A percentile compares a stretch with the other conserved stretches of the same genome.
phyloP scores from a whole-genome alignment of 2,888 invertebrate genomes.

The Andrena camellia region DNA sequence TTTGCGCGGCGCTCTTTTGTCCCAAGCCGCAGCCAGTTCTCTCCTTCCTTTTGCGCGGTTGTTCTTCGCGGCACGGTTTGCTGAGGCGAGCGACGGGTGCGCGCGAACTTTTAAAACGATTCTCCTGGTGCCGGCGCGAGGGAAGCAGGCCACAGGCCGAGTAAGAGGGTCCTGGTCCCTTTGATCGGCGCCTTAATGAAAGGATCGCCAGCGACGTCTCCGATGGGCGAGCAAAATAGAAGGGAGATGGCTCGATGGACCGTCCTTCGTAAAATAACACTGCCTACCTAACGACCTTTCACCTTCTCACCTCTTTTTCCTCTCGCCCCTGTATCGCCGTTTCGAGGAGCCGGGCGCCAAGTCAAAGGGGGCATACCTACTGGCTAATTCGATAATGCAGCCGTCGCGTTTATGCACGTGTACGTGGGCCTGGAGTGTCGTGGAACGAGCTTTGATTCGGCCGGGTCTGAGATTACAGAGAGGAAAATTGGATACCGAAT shows the following conservation, averaged over 20 bases:
- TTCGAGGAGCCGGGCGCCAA: slow-evolving; percentile 37
- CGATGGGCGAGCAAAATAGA: slow-evolving; percentile 42
- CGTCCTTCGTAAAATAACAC: slow-evolving; percentile 68
- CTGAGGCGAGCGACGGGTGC: slow-evolving; percentile 3
- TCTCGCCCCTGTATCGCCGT: slow-evolving; percentile 36
- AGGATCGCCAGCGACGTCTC: slow-evolving; percentile 61
- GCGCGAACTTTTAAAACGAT: slow-evolving; percentile 52
- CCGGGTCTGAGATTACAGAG: slow-evolving; percentile 75
- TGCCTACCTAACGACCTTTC: slow-evolving; percentile 61
- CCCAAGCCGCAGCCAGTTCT: neutral
- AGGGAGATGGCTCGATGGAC: slow-evolving; percentile 39
- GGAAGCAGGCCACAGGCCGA: slow-evolving; percentile 22
- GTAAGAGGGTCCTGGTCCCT: slow-evolving; percentile 47
- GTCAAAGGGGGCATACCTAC: slow-evolving; percentile 68
- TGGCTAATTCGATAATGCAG: slow-evolving; percentile 75
- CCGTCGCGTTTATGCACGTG: slow-evolving; percentile 7
- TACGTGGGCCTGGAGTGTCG: neutral
- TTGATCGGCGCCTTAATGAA: slow-evolving; percentile 68
- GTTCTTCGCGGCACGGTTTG: slow-evolving; percentile 38
- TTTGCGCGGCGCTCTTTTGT: slow-evolving; percentile 8
- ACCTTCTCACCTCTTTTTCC: slow-evolving; percentile 5
- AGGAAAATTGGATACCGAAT: slow-evolving; percentile 77
- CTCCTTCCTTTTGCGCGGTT: slow-evolving; percentile 3
- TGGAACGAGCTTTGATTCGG: slow-evolving; percentile 76
- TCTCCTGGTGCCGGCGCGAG: slow-evolving; percentile 32